Evolutionary conservation across 2,797 vertebrate genomes (phyloP), one percentile per base, ranked within the genome.

Genomic region (Pseudotriccus pelzelni): DNA sequence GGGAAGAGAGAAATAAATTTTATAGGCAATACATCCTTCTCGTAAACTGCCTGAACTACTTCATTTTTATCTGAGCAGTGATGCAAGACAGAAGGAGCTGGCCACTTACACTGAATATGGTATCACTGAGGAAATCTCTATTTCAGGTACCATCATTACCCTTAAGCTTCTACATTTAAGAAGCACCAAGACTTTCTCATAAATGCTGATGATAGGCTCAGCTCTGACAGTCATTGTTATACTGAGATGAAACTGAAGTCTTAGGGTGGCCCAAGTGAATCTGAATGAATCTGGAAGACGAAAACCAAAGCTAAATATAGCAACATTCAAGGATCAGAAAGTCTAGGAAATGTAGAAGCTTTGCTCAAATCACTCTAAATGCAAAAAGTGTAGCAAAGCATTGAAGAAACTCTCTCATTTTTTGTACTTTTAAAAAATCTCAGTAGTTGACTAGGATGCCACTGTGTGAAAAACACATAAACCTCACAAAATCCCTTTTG

Each of bases 1-100:
- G 43, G 73, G 53, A 93, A 43, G 36, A 95, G 32, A 93, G 73
- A 67, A 92, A 97, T 91, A 97, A 95, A 96, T 92, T 97, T 92
- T 96, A 94, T 70, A 91, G 79, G 58, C 55, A 89, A 91, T 95
- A 91, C 68, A 55, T 93, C 44, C 60, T 96, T 63, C 66, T 89
- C 49, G 84, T 96, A 96, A 97, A 97, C 96, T 84, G 49, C 68
- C 55, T 86, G 66, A 97, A 85, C 49, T 76, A 59, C 59, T 84
- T 96, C 69, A 89, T 97, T 97, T 97, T 97, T 94, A 90, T 93
- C 84, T 79, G 81, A 90, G 81, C 91, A 96, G 56, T 88, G 79
- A 95, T 93, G 94, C 70, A 95, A 95, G 85, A 95, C 85, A 84
- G 83, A 94, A 64, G 56, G 79, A 62, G 11, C 25, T 32, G 8